phyloP scores from a whole-genome alignment of 2,797 vertebrate genomes.

The Myotis pilosus region DNA sequence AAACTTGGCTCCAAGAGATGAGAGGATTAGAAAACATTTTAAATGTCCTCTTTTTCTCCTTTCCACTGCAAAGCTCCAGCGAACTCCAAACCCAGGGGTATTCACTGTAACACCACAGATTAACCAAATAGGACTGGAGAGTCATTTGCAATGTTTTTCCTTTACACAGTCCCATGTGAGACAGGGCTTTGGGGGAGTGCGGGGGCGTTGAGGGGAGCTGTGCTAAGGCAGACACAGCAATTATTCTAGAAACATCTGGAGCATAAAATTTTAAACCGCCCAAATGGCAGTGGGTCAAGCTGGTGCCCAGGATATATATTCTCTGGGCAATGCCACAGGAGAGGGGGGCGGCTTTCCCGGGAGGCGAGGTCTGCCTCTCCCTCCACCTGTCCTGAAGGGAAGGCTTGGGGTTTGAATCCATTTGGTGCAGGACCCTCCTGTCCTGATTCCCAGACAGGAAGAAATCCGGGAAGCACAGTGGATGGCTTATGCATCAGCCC shows the following conservation, averaged over 20 bases:
- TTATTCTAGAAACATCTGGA: constrained; percentile 51
- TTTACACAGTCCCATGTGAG: not conserved
- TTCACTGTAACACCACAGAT: constrained; percentile 50
- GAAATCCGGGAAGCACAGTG: not conserved
- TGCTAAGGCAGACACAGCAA: not conserved
- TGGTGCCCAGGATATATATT: not conserved
- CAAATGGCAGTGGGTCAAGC: not conserved
- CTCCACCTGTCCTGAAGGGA: not conserved
- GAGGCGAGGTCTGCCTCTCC: not conserved
- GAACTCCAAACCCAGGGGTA: constrained; percentile 46
- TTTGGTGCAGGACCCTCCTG: not conserved
- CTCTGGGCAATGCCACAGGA: not conserved
- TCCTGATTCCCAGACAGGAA: not conserved
- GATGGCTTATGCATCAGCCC: not conserved
- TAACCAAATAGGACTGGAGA: constrained; percentile 48
- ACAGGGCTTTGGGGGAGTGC: not conserved
- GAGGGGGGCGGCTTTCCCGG: not conserved
- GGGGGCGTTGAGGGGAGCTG: not conserved
- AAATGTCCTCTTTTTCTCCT: constrained; percentile 43
- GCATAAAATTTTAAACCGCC: constrained; percentile 24
- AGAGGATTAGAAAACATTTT: constrained; percentile 35
- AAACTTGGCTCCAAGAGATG: constrained; percentile 43
- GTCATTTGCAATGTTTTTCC: not conserved
- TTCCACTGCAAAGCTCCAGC: constrained; percentile 1
- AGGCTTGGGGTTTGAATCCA: too few relatives aligned